phyloP scores from a whole-genome alignment of 2,888 invertebrate genomes.

The Cephus runcator region DNA sequence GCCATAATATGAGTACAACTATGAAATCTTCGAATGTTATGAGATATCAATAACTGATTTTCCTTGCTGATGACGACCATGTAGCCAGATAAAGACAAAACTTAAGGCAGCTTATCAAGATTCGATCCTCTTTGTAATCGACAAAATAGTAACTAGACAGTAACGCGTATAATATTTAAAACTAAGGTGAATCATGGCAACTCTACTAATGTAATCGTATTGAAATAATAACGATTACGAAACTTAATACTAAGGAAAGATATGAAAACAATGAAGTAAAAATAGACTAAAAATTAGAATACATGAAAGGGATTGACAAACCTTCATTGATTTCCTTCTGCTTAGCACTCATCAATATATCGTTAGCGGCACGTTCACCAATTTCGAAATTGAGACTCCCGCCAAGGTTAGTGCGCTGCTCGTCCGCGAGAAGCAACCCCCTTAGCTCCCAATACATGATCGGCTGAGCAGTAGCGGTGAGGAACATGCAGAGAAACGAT shows the following conservation, averaged over 20 bases:
- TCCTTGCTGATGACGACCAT: too few species aligned
- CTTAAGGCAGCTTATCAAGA: too few species aligned
- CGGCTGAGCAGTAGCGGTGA: constrained; percentile 51
- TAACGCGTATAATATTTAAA: too few species aligned
- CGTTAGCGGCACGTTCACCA: constrained; percentile 69
- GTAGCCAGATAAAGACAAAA: too few species aligned
- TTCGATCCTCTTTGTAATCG: too few species aligned
- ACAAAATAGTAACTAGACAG: too few species aligned
- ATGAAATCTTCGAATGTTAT: too few species aligned
- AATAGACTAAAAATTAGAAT: constrained; percentile 7
- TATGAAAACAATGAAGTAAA: not conserved
- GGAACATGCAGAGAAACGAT: not conserved
- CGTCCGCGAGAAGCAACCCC: constrained; percentile 66
- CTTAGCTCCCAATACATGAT: constrained; percentile 57
- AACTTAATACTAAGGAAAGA: not conserved
- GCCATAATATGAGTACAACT: too few species aligned
- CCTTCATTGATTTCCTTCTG: constrained; percentile 69
- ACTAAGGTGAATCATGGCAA: too few species aligned
- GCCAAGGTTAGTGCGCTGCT: constrained; percentile 68
- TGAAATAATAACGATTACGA: too few species aligned
- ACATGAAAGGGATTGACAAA: constrained; percentile 65
- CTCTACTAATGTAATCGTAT: too few species aligned
- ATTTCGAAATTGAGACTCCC: constrained; percentile 66
- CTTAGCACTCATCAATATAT: constrained; percentile 72
- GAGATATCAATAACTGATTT: too few species aligned